Evolutionary conservation across 2,797 vertebrate genomes (phyloP).

Genomic region (Xerus rutilus): DNA sequence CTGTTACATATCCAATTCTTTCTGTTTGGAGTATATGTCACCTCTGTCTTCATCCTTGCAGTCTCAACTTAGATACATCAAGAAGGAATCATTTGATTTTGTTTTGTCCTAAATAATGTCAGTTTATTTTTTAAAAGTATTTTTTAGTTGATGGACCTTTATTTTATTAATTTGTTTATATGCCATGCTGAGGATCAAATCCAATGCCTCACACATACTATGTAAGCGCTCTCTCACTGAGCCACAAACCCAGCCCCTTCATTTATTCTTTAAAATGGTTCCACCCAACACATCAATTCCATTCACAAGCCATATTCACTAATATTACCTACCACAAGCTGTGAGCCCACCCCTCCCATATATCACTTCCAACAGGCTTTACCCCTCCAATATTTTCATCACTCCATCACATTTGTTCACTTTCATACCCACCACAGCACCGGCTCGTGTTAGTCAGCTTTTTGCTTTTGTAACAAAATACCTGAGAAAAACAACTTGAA

Average conservation of each 20-base stretch:
- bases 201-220: too few relatives aligned
- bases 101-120: not conserved
- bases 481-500: too few relatives aligned
- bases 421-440: not conserved
- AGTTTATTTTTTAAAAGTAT: not conserved
- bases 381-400: not conserved
- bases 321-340: not conserved
- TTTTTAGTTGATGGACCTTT: too few relatives aligned
- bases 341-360: not conserved
- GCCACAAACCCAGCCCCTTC: too few relatives aligned
- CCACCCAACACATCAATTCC: not conserved
- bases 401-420: not conserved
- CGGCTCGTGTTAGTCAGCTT: not conserved
- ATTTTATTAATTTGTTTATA: too few relatives aligned
- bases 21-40: not conserved
- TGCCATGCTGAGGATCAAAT: too few relatives aligned
- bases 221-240: too few relatives aligned
- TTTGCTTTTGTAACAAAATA: too few relatives aligned
- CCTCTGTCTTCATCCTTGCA: not conserved
- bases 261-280: constrained; percentile 24
- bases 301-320: not conserved
- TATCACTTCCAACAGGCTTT: not conserved
- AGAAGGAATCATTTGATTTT: constrained; percentile 5
- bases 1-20: not conserved
- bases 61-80: constrained; percentile 10